A percentile compares a stretch with the other conserved stretches of the same genome.
Evolutionary conservation across 2,797 vertebrate genomes (phyloP).

Genomic region (Crocidura indochinensis): DNA sequence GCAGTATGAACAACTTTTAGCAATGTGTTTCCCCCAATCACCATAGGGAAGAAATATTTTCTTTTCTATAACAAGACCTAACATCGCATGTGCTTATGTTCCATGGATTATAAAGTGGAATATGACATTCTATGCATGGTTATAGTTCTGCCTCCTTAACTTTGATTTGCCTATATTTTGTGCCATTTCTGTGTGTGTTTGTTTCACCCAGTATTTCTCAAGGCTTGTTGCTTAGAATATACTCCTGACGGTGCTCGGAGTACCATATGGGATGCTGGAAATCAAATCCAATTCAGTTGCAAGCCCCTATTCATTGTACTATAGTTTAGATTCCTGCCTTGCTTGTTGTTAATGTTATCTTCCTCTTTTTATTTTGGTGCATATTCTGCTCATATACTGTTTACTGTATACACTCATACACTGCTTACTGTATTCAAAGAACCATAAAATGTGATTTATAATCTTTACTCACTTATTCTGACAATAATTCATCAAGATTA

Average conservation of each 20-base stretch:
- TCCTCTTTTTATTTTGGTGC: neutral
- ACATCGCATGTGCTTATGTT: neutral
- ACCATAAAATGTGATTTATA: neutral
- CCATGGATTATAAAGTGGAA: neutral
- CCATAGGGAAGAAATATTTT: neutral
- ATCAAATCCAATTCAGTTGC: too few species aligned
- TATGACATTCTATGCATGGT: neutral
- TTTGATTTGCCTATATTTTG: slow-evolving; percentile 38
- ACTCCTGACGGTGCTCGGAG: too few species aligned
- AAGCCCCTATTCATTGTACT: too few species aligned
- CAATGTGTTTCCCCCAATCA: neutral
- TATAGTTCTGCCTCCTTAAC: slow-evolving; percentile 35
- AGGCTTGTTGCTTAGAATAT: too few species aligned
- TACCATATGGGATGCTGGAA: too few species aligned
- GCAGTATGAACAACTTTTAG: slow-evolving; percentile 40
- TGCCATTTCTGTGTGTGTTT: neutral
- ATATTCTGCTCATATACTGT: neutral
- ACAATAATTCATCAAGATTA: slow-evolving; percentile 12
- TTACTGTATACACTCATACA: neutral
- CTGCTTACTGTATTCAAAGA: neutral
- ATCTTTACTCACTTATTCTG: slow-evolving; percentile 12
- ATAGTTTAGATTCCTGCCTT: too few species aligned
- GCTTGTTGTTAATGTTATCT: neutral
- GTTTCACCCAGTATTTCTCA: too few species aligned
- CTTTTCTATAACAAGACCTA: neutral